Conservation (phyloP, 2,888 invertebrate genomes). For the Drosophila cognata region DNA sequence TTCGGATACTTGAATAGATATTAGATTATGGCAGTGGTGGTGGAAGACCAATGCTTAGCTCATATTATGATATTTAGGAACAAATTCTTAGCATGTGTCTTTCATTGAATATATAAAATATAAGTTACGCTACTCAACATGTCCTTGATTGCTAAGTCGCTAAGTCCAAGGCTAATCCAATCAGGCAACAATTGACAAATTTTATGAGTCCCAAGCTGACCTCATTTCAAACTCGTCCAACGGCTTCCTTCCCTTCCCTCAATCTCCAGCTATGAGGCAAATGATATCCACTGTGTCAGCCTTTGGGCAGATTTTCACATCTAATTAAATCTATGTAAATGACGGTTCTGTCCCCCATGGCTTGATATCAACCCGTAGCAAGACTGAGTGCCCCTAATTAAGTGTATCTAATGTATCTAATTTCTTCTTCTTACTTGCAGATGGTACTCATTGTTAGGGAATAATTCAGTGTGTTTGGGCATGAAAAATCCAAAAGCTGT, state of each 20-base stretch:
- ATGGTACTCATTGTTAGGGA: conserved; percentile 5
- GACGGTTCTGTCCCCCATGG: background rate
- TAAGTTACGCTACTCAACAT: too few relatives aligned
- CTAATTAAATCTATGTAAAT: conserved; percentile 25
- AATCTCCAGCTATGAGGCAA: background rate
- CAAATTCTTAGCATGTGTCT: background rate
- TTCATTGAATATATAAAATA: background rate
- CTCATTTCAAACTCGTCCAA: conserved; percentile 32
- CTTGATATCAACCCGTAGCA: conserved; percentile 3
- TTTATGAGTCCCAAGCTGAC: conserved; percentile 33
- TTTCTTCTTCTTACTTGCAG: conserved; percentile 36
- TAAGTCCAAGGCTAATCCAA: conserved; percentile 44
- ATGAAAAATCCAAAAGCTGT: conserved; percentile 11
- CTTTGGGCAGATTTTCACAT: conserved; percentile 5
- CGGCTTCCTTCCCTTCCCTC: background rate
- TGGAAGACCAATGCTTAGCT: too few relatives aligned
- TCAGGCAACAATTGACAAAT: conserved; percentile 20
- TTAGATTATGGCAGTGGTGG: too few relatives aligned
- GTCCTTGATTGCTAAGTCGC: conserved; percentile 7
- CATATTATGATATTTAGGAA: background rate
- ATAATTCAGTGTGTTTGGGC: background rate
- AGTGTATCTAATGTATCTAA: background rate
- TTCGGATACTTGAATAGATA: too few relatives aligned
- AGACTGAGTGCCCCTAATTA: background rate
- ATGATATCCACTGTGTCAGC: conserved; percentile 29